Evolutionary conservation across 2,797 vertebrate species (phyloP).

Genomic region (Alcedo quadribrachys): DNA sequence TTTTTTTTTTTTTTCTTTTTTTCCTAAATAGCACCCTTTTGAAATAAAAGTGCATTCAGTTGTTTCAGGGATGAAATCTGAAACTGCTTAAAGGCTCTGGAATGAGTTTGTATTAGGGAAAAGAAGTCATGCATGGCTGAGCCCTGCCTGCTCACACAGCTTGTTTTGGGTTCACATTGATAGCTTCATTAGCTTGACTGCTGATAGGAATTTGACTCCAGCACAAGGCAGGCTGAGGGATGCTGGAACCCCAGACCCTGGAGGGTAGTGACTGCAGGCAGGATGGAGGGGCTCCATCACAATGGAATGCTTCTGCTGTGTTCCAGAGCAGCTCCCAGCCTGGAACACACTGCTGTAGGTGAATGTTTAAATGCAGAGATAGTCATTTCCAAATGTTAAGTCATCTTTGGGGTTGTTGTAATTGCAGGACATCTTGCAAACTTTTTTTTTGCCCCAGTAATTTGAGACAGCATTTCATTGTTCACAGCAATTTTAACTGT

Average conservation of each 20-base stretch:
- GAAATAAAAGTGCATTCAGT: neutral
- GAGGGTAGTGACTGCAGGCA: neutral
- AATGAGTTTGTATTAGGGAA: slow-evolving; percentile 13
- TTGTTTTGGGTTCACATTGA: neutral
- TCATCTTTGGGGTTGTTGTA: neutral
- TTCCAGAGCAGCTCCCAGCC: neutral
- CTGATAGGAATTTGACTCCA: neutral
- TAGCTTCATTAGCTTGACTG: neutral
- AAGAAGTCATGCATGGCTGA: neutral
- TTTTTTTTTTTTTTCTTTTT: neutral
- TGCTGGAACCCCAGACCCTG: neutral
- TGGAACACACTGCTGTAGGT: neutral
- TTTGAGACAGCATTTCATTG: neutral
- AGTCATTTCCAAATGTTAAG: neutral
- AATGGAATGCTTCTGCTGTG: neutral
- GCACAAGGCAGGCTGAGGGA: neutral
- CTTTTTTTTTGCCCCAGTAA: neutral
- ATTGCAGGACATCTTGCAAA: neutral
- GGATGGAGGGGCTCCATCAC: neutral
- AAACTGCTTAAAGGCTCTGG: neutral
- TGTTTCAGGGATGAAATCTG: slow-evolving; percentile 15
- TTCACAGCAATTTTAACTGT: neutral
- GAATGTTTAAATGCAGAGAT: neutral
- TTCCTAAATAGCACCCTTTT: neutral
- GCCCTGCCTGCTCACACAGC: neutral